Evolutionary conservation across 2,797 vertebrate species (phyloP), one percentile per base, ranked within the genome.

Genomic region (Peromyscus eremicus): DNA sequence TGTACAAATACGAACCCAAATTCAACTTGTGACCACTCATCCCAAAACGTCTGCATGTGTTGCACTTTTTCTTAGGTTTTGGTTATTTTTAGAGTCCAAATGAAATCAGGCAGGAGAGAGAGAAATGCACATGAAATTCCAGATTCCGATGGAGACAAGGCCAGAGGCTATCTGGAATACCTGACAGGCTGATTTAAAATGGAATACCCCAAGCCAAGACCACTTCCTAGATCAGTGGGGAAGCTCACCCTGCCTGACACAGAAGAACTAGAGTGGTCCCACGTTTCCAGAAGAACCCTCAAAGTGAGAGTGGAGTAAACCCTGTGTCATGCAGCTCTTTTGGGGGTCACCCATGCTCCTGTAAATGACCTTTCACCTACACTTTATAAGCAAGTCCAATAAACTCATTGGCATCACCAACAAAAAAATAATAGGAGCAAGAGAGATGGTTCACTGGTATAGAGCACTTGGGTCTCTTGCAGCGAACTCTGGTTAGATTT

Each of bases 191-290:
- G 86, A 97, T 92, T 97, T 93, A 95, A 97, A 97, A 96, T 71
- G 97, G 93, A 97, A 97, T 94, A 94, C 88, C 62, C 21, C 68
- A 16, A 49, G 89, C 94, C 98, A 97, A 95, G 32, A 98, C 95
- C 70, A 86, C 97, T 98, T 98, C 98, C 96, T 97, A 94, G 98
- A 98, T 96, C 96, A 97, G 70, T 49, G 71, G 94, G 37, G 32
- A 97, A 92, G 83, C 84, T 92, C 97, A 94, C 94, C 95, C 86
- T 95, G 92, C 88, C 97, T 89, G 81, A 96, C 92, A 94, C 55
- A 96, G 89, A 55, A 70, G 66, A 91, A 87, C n/a, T 12, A 77
- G 46, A 94, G 55, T 9, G 93, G 89, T 80, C 34, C 73, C 91
- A 32, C 34, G 37, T 17, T 87, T 98, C 98, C 92, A 96, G 52